phyloP scores from a whole-genome alignment of 2,888 invertebrate species.

The Frankliniella fusca region DNA sequence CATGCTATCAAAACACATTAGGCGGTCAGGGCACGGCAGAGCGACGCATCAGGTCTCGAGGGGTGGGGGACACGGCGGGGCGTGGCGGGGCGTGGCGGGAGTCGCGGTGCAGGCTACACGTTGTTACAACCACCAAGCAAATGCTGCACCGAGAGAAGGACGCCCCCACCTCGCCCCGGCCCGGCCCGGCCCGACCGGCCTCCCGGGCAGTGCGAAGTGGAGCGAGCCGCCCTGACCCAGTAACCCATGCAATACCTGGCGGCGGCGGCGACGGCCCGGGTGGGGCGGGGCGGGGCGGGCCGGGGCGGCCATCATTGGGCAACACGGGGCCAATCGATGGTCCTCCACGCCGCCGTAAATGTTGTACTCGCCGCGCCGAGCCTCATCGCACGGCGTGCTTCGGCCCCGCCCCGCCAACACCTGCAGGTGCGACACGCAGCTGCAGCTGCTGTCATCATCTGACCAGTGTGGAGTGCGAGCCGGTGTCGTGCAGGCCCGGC shows the following conservation, averaged over 20 bases:
- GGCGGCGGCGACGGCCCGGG: neutral
- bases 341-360: neutral
- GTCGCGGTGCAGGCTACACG: too few species aligned
- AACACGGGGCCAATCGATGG: neutral
- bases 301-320: neutral
- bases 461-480: neutral
- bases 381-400: neutral
- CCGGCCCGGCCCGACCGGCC: too few species aligned
- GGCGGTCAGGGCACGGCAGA: too few species aligned
- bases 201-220: neutral
- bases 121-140: too few species aligned
- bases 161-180: too few species aligned
- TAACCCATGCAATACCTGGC: constrained; percentile 6
- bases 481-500: neutral
- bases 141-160: too few species aligned
- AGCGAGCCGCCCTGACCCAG: constrained; percentile 11
- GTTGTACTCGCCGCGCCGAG: too few species aligned
- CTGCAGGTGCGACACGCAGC: neutral
- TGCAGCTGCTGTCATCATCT: too few species aligned
- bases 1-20: neutral
- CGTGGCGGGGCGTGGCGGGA: neutral
- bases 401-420: neutral
- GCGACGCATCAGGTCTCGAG: neutral
- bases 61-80: neutral
- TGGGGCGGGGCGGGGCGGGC: neutral